Evolutionary conservation across 2,888 invertebrate species (phyloP).

Genomic region (Tachina lurida): DNA sequence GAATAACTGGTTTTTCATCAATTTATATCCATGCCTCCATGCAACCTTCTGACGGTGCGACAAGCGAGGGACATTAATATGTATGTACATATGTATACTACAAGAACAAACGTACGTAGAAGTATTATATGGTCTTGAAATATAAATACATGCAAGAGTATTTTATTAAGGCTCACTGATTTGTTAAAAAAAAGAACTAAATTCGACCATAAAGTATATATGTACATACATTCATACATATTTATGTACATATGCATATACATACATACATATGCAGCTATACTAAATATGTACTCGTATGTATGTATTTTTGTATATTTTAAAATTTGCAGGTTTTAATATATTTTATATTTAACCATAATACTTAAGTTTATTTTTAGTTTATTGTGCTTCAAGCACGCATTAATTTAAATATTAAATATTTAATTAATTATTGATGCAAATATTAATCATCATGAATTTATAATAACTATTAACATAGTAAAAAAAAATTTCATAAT

Average conservation of each 20-base stretch:
- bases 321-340: constrained; percentile 56
- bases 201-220: constrained; percentile 30
- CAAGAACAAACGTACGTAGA: too few relatives aligned
- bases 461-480: neutral
- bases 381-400: constrained; percentile 22
- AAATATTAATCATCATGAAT: neutral
- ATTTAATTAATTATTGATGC: constrained; percentile 12
- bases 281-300: too few relatives aligned
- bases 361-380: constrained; percentile 48
- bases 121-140: constrained; percentile 60
- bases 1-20: constrained; percentile 66
- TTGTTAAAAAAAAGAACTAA: constrained; percentile 25
- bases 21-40: constrained; percentile 39
- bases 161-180: constrained; percentile 41
- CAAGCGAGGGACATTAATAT: constrained; percentile 59
- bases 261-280: too few relatives aligned
- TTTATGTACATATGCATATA: too few relatives aligned
- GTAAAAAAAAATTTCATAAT: neutral
- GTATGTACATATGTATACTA: too few relatives aligned
- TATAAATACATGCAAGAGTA: neutral
- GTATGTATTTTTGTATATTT: constrained; percentile 10
- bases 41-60: constrained; percentile 50
- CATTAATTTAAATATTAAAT: constrained; percentile 43
- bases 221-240: neutral
- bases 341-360: neutral